Conservation (phyloP, 2,797 vertebrate genomes). For the Rhabdophis nuchalis region DNA sequence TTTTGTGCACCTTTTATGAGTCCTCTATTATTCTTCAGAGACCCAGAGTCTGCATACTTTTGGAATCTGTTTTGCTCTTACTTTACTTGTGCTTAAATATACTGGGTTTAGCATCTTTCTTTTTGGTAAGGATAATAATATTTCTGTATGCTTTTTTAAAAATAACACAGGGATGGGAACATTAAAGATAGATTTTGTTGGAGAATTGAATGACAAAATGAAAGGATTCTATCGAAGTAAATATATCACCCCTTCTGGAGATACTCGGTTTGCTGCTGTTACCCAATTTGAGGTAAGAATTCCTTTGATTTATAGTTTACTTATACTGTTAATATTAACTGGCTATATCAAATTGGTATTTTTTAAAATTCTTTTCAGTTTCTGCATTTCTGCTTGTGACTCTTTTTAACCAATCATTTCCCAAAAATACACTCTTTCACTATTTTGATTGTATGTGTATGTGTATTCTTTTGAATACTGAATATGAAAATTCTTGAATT, state of each 20-base stretch:
- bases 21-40: neutral
- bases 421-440: neutral
- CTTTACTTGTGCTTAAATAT: neutral
- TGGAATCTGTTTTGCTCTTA: neutral
- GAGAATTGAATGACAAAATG: constrained; percentile 99
- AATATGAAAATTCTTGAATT: neutral
- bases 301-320: neutral
- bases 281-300: constrained; percentile 93
- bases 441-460: neutral
- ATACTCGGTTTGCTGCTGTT: constrained; percentile 91
- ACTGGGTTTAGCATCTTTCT: constrained; percentile 26
- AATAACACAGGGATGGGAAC: constrained; percentile 81
- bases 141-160: constrained; percentile 23
- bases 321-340: neutral
- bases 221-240: constrained; percentile 99
- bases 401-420: neutral
- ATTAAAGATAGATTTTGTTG: constrained; percentile 96
- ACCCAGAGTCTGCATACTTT: too few relatives aligned
- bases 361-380: neutral
- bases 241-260: constrained; percentile 85
- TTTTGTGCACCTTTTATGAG: too few relatives aligned
- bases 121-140: constrained; percentile 22
- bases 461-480: neutral
- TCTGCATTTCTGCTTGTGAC: neutral
- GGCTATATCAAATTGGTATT: neutral